A percentile compares a stretch with the other conserved stretches of the same genome.
Conservation (phyloP, 1,140 invertebrate genomes). For the Aphis gossypii region DNA sequence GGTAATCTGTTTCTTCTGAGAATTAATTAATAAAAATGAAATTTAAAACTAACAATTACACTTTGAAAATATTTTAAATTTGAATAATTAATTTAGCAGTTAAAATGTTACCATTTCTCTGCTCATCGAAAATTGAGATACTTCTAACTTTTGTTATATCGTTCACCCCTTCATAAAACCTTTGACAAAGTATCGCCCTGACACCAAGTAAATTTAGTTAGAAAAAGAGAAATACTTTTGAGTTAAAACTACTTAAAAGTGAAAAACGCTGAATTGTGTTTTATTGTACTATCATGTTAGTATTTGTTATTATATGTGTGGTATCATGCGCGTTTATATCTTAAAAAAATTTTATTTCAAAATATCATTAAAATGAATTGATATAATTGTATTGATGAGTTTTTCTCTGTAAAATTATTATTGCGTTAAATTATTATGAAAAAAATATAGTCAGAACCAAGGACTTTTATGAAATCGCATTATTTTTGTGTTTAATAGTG, state of each 20-base stretch:
- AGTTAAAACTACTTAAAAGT: neutral
- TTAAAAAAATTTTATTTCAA: neutral
- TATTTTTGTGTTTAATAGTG: too few species aligned
- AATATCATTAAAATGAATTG: neutral
- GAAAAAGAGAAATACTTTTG: neutral
- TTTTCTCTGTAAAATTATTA: neutral
- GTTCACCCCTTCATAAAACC: neutral
- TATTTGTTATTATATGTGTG: neutral
- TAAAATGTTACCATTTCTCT: neutral
- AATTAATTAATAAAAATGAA: neutral
- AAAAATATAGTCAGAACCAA: neutral
- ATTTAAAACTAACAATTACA: too few species aligned
- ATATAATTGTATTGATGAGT: neutral
- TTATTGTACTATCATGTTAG: neutral
- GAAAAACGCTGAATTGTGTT: neutral
- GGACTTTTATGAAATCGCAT: too few species aligned
- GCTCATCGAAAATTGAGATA: neutral
- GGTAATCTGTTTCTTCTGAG: neutral
- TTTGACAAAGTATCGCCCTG: neutral
- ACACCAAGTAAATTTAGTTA: too few species aligned
- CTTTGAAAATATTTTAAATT: neutral
- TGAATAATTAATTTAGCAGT: neutral
- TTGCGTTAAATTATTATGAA: neutral
- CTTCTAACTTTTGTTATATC: neutral
- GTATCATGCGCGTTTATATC: neutral